Percentiles rank a stretch among this genome's conserved stretches.
These are phyloP conservation scores for Darevskia nairensis DNA, from an alignment of 2,797 vertebrate genomes.

Conservation along the genomic window DNA sequence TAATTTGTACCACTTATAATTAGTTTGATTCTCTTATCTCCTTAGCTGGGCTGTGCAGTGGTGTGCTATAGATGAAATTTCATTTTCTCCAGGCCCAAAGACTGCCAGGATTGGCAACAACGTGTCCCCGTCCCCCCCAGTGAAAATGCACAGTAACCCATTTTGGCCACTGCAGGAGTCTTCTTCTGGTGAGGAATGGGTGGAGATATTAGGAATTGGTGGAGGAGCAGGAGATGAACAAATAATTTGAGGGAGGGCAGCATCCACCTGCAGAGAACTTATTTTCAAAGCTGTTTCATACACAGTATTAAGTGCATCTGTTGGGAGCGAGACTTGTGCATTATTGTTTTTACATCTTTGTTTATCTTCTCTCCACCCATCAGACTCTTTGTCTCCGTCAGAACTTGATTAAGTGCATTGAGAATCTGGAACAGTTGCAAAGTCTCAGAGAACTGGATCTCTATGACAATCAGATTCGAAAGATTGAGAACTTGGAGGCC, in stretches of 20 bases:
- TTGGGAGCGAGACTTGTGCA: neutral
- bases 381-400: slow-evolving; percentile 96
- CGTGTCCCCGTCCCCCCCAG: neutral
- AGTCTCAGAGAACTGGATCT: slow-evolving; percentile 92
- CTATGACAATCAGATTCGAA: slow-evolving; percentile 97
- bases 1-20: neutral
- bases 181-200: neutral
- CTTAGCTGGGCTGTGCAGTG: neutral
- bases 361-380: slow-evolving; percentile 34
- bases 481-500: slow-evolving; percentile 92
- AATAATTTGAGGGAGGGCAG: neutral
- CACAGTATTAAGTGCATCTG: neutral
- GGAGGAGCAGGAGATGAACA: neutral
- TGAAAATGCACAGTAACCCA: neutral
- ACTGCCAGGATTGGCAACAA: neutral
- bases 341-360: neutral
- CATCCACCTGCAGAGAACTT: neutral
- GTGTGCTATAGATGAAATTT: neutral
- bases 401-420: slow-evolving; percentile 95
- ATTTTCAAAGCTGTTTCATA: neutral
- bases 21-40: neutral
- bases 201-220: neutral
- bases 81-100: neutral
- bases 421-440: slow-evolving; percentile 90
- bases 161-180: neutral